phyloP scores from a whole-genome alignment of 2,113 vertebrate genomes.

The Colaptes auratus region DNA sequence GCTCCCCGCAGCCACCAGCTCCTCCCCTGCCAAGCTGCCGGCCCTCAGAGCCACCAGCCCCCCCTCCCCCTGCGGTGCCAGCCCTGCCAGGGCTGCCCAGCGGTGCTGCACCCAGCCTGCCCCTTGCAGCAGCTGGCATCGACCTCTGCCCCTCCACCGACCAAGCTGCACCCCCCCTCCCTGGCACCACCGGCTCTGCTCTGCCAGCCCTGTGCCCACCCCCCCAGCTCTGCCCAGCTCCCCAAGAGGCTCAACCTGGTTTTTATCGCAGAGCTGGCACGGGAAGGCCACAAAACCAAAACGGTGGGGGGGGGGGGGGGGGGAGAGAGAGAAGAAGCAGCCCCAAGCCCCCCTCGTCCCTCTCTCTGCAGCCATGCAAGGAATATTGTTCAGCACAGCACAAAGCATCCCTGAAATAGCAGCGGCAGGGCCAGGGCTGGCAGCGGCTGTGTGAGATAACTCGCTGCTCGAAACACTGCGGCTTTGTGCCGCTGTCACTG shows the following conservation, averaged over 20 bases:
- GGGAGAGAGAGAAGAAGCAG: neutral
- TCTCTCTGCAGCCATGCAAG: conserved; percentile 86
- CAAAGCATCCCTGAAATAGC: conserved; percentile 98
- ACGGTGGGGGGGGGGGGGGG: no score
- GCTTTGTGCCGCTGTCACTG: conserved; percentile 99
- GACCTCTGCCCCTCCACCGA: fast-evolving
- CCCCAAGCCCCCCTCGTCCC: conserved; percentile 73
- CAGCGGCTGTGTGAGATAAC: conserved; percentile 99
- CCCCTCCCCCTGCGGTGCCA: neutral
- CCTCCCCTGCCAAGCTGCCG: neutral
- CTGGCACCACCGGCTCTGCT: fast-evolving
- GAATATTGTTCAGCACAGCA: conserved; percentile 89
- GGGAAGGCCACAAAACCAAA: neutral
- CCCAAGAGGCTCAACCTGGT: neutral
- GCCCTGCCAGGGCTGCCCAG: neutral
- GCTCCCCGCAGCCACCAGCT: no score
- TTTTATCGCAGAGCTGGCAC: neutral
- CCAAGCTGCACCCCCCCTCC: neutral
- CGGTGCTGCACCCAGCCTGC: neutral
- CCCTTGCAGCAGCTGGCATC: neutral
- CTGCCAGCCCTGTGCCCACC: neutral
- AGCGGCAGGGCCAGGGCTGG: conserved; percentile 91
- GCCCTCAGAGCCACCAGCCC: neutral
- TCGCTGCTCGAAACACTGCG: conserved; percentile 97
- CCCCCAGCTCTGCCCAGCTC: neutral